Conservation (phyloP, 1,140 invertebrate species). For the Stegodyphus dumicola region DNA sequence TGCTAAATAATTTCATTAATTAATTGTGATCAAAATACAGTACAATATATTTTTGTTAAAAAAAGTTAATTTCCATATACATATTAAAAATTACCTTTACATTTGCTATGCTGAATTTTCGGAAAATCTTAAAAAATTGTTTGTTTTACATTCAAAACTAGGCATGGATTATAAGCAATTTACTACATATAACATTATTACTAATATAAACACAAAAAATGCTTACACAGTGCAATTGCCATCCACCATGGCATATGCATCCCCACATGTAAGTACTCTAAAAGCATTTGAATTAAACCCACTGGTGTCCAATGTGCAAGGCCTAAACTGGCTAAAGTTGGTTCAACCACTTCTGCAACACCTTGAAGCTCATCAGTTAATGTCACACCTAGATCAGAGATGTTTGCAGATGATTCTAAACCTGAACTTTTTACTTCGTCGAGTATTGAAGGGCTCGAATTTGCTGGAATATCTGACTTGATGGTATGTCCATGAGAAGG, state of each 20-base stretch:
- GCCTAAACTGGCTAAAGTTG: slow-evolving; percentile 81
- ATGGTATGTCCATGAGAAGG: background rate
- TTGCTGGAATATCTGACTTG: background rate
- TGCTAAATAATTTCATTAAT: too few relatives aligned
- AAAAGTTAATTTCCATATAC: too few relatives aligned
- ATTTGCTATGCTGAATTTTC: too few relatives aligned
- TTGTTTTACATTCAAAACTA: too few relatives aligned
- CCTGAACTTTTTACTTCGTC: background rate
- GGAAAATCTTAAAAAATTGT: too few relatives aligned
- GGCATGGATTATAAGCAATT: too few relatives aligned
- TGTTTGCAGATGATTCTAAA: background rate
- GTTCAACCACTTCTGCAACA: slow-evolving; percentile 73
- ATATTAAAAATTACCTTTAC: too few relatives aligned
- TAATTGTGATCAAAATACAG: too few relatives aligned
- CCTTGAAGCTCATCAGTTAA: background rate
- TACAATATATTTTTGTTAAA: too few relatives aligned
- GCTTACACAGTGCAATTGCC: slow-evolving; percentile 79
- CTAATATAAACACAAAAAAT: slow-evolving; percentile 1
- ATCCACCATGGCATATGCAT: slow-evolving; percentile 90
- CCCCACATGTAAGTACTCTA: slow-evolving; percentile 85
- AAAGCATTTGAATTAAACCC: slow-evolving; percentile 80
- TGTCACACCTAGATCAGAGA: background rate
- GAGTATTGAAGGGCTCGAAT: background rate
- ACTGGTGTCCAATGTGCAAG: slow-evolving; percentile 78
- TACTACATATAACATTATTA: too few relatives aligned